These are phyloP conservation scores for Trichonephila inaurata DNA, from an alignment of 1,140 invertebrate genomes.

Conservation along the genomic window DNA sequence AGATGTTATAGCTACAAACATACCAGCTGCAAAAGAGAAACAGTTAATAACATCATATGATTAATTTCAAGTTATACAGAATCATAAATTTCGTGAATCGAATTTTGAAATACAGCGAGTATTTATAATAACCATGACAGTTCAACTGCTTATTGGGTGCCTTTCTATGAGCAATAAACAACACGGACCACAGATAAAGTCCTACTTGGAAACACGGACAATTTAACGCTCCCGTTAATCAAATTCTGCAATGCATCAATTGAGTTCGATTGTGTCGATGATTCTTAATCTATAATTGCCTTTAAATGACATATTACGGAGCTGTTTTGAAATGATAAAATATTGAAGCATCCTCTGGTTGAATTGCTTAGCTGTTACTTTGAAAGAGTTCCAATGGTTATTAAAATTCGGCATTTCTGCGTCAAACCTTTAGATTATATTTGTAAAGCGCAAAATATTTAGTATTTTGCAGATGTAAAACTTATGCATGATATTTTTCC, in stretches of 20 bases:
- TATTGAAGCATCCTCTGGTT: not conserved
- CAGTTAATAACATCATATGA: slow-evolving; percentile 6
- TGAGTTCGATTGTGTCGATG: not conserved
- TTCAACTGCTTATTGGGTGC: not conserved
- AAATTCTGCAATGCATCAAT: too few species aligned
- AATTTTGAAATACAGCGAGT: slow-evolving; percentile 3
- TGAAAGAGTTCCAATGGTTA: too few species aligned
- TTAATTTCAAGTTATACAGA: not conserved
- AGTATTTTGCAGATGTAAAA: too few species aligned
- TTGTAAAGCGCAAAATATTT: too few species aligned
- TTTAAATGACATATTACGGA: not conserved
- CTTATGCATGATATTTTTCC: too few species aligned
- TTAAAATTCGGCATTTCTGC: too few species aligned
- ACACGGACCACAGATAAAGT: too few species aligned
- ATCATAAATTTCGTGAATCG: slow-evolving; percentile 23
- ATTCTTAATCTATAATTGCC: not conserved
- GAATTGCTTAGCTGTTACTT: too few species aligned
- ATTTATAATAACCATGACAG: slow-evolving; percentile 12
- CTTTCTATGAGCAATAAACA: not conserved
- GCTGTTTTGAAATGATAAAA: not conserved
- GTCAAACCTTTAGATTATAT: too few species aligned
- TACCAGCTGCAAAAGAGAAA: not conserved
- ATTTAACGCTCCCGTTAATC: not conserved
- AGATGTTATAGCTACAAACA: slow-evolving; percentile 19
- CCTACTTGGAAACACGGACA: not conserved